Conservation (phyloP, 2,113 vertebrate species). For the Scomber colias region DNA sequence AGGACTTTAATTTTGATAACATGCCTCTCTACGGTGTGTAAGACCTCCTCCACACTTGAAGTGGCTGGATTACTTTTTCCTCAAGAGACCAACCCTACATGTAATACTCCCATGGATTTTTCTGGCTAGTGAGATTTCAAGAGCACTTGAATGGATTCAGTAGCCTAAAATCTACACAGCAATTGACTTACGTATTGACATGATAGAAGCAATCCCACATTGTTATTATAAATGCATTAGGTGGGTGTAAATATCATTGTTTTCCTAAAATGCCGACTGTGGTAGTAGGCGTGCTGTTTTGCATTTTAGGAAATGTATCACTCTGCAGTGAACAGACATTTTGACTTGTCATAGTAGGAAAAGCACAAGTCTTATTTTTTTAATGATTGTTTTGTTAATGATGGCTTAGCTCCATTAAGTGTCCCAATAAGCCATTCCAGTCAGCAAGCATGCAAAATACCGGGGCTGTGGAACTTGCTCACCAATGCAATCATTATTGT, state of each 20-base stretch:
- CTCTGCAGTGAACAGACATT: background rate
- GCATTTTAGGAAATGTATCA: background rate
- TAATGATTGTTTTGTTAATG: conserved; percentile 8
- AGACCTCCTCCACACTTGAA: background rate
- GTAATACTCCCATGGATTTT: conserved; percentile 1
- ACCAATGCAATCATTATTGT: conserved; percentile 13
- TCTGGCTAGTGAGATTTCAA: conserved; percentile 16
- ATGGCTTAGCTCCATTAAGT: conserved; percentile 19
- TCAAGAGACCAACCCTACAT: conserved; percentile 12
- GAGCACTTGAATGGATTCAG: conserved; percentile 3
- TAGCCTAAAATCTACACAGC: conserved; percentile 13
- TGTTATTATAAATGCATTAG: conserved; percentile 2
- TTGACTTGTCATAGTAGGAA: background rate
- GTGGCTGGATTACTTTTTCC: background rate
- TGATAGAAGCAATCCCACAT: background rate
- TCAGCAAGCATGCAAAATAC: background rate
- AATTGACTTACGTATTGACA: conserved; percentile 10
- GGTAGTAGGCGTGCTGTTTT: background rate
- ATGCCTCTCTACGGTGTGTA: background rate
- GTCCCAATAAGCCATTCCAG: conserved; percentile 7
- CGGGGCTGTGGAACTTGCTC: background rate
- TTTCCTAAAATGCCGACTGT: conserved; percentile 2
- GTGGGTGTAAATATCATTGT: background rate
- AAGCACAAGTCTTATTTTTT: conserved; percentile 12
- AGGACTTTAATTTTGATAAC: conserved; percentile 12